These are phyloP conservation scores for Drosophila obscura DNA, from an alignment of 1,140 invertebrate genomes.

Conservation along the genomic window DNA sequence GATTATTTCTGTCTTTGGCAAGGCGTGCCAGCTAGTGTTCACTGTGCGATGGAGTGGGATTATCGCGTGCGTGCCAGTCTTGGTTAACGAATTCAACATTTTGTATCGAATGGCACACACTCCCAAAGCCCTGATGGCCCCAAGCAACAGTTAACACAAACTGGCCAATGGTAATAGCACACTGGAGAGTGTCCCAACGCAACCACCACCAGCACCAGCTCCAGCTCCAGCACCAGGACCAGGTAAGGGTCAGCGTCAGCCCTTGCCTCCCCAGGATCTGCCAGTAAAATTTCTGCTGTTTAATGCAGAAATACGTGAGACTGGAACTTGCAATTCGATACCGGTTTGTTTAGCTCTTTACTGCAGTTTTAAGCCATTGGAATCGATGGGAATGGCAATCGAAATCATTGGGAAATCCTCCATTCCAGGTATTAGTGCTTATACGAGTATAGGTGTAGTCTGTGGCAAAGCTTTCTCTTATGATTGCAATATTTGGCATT, in stretches of 20 bases:
- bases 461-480: too few species aligned
- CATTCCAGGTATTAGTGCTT: too few species aligned
- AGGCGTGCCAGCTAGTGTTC: not conserved
- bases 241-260: not conserved
- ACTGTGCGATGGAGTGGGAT: conserved; percentile 36
- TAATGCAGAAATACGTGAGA: conserved; percentile 16
- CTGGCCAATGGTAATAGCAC: conserved; percentile 39
- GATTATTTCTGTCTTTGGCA: not conserved
- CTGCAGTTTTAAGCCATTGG: not conserved
- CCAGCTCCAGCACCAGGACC: not conserved
- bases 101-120: conserved; percentile 36
- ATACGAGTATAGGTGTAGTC: too few species aligned
- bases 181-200: conserved; percentile 29
- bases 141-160: conserved; percentile 50
- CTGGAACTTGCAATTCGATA: not conserved
- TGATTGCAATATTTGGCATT: too few species aligned
- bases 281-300: conserved; percentile 7
- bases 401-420: too few species aligned
- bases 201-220: not conserved
- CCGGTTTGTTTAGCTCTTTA: conserved; percentile 14
- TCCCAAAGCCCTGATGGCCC: conserved; percentile 25
- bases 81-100: conserved; percentile 39
- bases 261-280: not conserved
- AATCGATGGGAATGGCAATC: too few species aligned
- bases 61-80: conserved; percentile 51